Evolutionary conservation across 1,140 invertebrate species (phyloP).

Genomic region (Leucophenga varia): DNA sequence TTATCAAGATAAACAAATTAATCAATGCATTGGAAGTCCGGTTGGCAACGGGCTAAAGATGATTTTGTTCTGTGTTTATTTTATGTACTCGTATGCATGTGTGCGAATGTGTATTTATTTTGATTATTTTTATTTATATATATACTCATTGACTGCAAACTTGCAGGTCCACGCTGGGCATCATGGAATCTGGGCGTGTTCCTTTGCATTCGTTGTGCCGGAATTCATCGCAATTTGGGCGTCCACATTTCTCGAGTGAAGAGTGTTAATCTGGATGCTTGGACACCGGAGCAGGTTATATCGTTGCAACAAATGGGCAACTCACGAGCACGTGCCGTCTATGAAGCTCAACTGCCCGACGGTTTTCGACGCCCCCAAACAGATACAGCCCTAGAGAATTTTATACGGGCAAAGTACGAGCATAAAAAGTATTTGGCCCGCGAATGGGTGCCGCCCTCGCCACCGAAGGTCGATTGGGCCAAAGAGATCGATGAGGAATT

Average conservation of each 20-base stretch:
- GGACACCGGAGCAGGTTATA: slow-evolving; percentile 94
- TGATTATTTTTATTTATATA: no score
- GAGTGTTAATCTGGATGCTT: slow-evolving; percentile 93
- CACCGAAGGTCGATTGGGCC: slow-evolving; percentile 78
- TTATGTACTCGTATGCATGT: no score
- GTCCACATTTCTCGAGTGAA: slow-evolving; percentile 97
- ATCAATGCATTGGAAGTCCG: no score
- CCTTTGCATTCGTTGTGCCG: slow-evolving; percentile 93
- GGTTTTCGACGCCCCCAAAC: slow-evolving; percentile 90
- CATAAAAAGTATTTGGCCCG: slow-evolving; percentile 94
- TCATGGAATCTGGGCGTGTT: slow-evolving; percentile 98
- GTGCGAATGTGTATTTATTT: no score
- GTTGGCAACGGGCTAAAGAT: no score
- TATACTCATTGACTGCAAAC: no score
- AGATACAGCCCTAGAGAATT: slow-evolving; percentile 87
- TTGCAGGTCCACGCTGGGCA: slow-evolving; percentile 90
- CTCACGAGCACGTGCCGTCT: slow-evolving; percentile 87
- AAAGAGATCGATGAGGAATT: slow-evolving; percentile 83
- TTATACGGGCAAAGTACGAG: slow-evolving; percentile 96
- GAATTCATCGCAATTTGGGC: slow-evolving; percentile 94
- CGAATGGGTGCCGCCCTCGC: slow-evolving; percentile 85
- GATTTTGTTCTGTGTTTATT: no score
- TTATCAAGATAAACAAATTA: no score
- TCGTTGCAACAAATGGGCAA: slow-evolving; percentile 94
- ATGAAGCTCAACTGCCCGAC: slow-evolving; percentile 94